Conservation (phyloP, 2,113 vertebrate species). For the Psittacara wagleri region DNA sequence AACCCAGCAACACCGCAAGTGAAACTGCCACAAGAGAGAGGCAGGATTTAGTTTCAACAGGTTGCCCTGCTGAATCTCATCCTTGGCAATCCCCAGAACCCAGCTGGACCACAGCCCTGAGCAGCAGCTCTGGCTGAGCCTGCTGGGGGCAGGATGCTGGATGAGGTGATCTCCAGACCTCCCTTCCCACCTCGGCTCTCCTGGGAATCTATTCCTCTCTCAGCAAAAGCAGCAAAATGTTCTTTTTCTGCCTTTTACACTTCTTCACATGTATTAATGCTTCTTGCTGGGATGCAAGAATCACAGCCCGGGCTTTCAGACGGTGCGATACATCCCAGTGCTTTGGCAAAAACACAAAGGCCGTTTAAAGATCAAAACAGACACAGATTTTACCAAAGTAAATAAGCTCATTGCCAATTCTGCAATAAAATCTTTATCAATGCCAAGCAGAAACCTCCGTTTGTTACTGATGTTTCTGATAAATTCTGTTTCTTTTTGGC, state of each 20-base stretch:
- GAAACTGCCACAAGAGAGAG: not conserved
- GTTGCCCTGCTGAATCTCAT: not conserved
- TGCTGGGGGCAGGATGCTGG: not conserved
- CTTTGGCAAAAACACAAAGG: not conserved
- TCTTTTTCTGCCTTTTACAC: not conserved
- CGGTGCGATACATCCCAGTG: not conserved
- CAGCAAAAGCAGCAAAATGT: not conserved
- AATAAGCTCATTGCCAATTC: not conserved
- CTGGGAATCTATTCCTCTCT: not conserved
- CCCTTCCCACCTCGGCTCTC: not conserved
- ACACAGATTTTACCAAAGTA: not conserved
- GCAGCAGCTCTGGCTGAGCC: not conserved
- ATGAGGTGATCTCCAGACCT: not conserved
- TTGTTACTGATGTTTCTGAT: not conserved
- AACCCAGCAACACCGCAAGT: not conserved
- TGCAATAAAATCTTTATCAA: not conserved
- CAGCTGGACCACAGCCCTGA: not conserved
- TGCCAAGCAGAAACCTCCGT: not conserved
- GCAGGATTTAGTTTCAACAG: not conserved
- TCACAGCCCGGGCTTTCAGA: not conserved
- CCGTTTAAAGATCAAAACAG: not conserved
- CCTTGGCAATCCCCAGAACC: not conserved
- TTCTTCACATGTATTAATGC: not conserved
- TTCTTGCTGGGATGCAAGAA: not conserved
- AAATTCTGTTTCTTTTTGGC: not conserved